Conservation (phyloP, 2,888 invertebrate genomes). For the Rotaria socialis region DNA sequence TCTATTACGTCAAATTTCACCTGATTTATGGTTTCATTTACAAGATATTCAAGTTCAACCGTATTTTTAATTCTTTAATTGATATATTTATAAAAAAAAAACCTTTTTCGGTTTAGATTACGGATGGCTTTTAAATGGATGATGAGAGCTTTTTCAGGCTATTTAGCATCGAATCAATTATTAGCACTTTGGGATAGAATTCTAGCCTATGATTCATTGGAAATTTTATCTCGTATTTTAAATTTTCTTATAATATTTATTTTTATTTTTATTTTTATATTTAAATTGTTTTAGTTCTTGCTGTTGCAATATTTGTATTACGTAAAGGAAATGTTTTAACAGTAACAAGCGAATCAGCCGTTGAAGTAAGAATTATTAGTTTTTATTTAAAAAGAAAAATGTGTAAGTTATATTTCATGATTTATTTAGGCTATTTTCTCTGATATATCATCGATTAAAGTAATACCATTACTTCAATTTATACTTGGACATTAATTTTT, state of each 20-base stretch:
- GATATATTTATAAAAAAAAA: not conserved
- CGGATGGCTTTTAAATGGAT: constrained; percentile 90
- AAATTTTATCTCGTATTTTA: constrained; percentile 69
- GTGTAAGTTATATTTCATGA: not conserved
- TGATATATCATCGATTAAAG: constrained; percentile 34
- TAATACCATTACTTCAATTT: constrained; percentile 25
- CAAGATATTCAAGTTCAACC: constrained; percentile 80
- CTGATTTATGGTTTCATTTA: constrained; percentile 83
- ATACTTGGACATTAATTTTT: not conserved
- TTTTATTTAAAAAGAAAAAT: not conserved
- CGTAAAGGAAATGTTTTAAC: constrained; percentile 12
- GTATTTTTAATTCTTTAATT: constrained; percentile 63
- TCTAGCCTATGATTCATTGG: constrained; percentile 83
- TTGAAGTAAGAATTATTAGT: not conserved
- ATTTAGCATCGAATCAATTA: constrained; percentile 83
- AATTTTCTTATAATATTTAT: not conserved
- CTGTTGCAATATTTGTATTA: constrained; percentile 21
- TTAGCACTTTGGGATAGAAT: constrained; percentile 85
- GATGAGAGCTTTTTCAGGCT: constrained; percentile 90
- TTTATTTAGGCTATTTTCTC: constrained; percentile 28
- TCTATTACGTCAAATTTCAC: constrained; percentile 81
- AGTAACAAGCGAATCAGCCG: not conserved
- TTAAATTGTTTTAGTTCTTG: not conserved
- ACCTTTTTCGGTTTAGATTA: constrained; percentile 65
- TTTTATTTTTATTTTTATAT: too few relatives aligned